phyloP scores from a whole-genome alignment of 2,888 invertebrate genomes.

The Anticlea derivata region DNA sequence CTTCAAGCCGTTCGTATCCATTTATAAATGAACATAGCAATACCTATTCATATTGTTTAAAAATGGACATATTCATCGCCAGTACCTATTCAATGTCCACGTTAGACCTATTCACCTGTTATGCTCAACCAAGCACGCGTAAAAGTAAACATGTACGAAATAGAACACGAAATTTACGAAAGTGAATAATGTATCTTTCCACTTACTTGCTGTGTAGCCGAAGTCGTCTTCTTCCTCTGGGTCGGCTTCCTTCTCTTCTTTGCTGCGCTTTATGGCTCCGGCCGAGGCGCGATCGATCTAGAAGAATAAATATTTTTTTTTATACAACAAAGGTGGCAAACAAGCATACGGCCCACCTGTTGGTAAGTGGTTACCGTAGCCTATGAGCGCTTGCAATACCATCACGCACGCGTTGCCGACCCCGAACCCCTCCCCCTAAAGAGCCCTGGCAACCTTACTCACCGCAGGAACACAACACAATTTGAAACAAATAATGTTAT shows the following conservation, averaged over 20 bases:
- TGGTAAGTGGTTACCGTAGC: too few relatives aligned
- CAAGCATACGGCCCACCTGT: too few relatives aligned
- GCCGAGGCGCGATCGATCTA: slow-evolving; percentile 96
- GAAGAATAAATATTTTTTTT: slow-evolving; percentile 26
- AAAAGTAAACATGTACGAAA: slow-evolving; percentile 71
- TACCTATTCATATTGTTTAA: not conserved
- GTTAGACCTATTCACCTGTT: slow-evolving; percentile 30
- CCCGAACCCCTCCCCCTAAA: too few relatives aligned
- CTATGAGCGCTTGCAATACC: too few relatives aligned
- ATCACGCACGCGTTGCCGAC: too few relatives aligned
- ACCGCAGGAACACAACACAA: too few relatives aligned
- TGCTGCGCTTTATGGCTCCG: slow-evolving; percentile 90
- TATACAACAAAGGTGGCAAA: too few relatives aligned
- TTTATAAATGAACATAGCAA: not conserved
- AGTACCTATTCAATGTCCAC: not conserved
- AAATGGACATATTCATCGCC: not conserved
- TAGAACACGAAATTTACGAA: slow-evolving; percentile 70
- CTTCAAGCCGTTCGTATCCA: too few relatives aligned
- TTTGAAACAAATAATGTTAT: too few relatives aligned
- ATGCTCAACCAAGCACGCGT: slow-evolving; percentile 68
- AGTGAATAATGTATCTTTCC: slow-evolving; percentile 80
- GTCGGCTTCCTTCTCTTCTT: slow-evolving; percentile 91
- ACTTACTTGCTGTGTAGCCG: slow-evolving; percentile 97
- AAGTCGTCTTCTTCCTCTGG: slow-evolving; percentile 95
- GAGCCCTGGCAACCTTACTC: too few relatives aligned